Base-by-base conservation (phyloP, 1,140 invertebrate species). In the Ceratina australensis region DNA sequence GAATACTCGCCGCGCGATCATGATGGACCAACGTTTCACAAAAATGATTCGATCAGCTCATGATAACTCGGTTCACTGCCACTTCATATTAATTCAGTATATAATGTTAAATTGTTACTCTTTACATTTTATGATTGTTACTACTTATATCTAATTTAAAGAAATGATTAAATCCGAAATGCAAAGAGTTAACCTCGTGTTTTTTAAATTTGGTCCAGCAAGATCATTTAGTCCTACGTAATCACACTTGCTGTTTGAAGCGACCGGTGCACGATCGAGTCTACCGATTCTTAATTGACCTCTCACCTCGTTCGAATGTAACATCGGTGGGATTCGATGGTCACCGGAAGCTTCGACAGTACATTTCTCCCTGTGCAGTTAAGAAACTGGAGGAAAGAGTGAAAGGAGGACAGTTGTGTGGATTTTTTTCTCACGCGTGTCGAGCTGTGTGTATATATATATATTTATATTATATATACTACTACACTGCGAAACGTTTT, bases 341-440 rank as follows among this genome's bases (percentile, higher is more conserved):
- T 15, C 78, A 22, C 54, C 63, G 69, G 28, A 69, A 67, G 66
- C 65, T 83, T 33, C 52, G 69, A 74, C 75, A 52, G 42, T 66
- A 82, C 78, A 68, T 79, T 75, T 84, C 28, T 83, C 66, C 47
- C 47, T 75, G 42, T 76, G 57, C 57, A 56, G 56, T 72, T 72
- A 57, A 52, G 28, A 22, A 50, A 72, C 2, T 28, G 20, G 13
- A 60, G 56, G 47, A 33, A 49, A 49, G 49, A 26, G 20, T 67
- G 52, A 72, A 72, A 63, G 66, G 26, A 63, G 2, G n/a, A 52
- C 4, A n/a, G 56, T 71, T 69, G 24, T 42, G 33, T 42, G 33
- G 61, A 24, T 50, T 50, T 71, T 73, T 49, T 33, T 60, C 8
- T 63, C 47, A 42, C 52, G 18, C 57, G 50, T 65, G 65, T 57